Conservation (phyloP, 23 tunicate genomes). For the Trididemnum clinides region DNA sequence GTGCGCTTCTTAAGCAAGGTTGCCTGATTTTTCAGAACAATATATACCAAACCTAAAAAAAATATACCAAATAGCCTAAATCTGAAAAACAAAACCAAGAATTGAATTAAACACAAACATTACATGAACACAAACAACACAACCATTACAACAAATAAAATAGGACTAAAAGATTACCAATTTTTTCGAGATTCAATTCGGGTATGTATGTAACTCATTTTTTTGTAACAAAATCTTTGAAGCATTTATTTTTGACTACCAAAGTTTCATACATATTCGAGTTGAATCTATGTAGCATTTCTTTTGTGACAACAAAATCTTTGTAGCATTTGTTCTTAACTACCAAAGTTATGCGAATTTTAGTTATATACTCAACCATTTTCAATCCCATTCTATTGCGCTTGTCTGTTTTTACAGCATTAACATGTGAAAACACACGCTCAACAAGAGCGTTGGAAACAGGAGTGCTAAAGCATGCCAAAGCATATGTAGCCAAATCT, state of each 20-base stretch:
- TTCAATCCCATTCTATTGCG: constrained; percentile 9
- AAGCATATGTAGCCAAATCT: constrained; percentile 15
- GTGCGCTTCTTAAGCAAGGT: too few species aligned
- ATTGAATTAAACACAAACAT: too few species aligned
- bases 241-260: not conserved
- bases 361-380: not conserved
- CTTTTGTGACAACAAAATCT: constrained; percentile 9
- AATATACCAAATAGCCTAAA: too few species aligned
- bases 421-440: constrained; percentile 24
- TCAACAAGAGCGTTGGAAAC: constrained; percentile 21
- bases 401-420: constrained; percentile 7
- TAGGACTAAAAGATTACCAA: too few species aligned
- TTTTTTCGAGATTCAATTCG: too few species aligned
- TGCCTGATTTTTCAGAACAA: too few species aligned
- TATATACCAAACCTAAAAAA: too few species aligned
- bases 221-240: not conserved
- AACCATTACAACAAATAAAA: too few species aligned
- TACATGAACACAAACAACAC: too few species aligned
- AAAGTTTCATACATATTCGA: not conserved
- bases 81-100: too few species aligned
- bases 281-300: not conserved
- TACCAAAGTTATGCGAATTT: not conserved
- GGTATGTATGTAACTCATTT: too few species aligned
- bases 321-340: constrained; percentile 5
- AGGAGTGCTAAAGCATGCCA: constrained; percentile 24